phyloP scores from a whole-genome alignment of 1,140 invertebrate species.

The Phocides pigmalion region DNA sequence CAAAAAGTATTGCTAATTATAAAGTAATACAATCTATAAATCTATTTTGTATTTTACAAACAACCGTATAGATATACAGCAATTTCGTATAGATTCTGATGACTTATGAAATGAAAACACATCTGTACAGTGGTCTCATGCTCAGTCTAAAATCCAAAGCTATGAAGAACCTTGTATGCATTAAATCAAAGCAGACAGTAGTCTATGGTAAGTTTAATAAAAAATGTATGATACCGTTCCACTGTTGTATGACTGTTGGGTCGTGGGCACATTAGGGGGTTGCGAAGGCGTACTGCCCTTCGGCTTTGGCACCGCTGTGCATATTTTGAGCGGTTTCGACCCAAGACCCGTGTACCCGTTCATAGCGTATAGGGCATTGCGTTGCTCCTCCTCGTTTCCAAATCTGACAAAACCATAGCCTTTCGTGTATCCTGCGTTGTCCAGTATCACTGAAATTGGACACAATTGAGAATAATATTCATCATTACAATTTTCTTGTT shows the following conservation, averaged over 20 bases:
- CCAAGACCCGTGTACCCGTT: conserved; percentile 93
- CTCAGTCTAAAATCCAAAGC: conserved; percentile 4
- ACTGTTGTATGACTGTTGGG: conserved; percentile 55
- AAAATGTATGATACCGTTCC: conserved; percentile 58
- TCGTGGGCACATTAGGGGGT: conserved; percentile 59
- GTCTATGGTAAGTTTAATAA: not conserved
- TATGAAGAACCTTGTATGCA: not conserved
- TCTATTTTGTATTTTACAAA: conserved; percentile 17
- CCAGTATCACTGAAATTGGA: conserved; percentile 90
- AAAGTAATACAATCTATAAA: not conserved
- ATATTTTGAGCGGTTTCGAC: conserved; percentile 94
- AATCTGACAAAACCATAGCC: conserved; percentile 99
- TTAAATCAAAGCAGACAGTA: conserved; percentile 12
- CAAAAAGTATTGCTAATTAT: not conserved
- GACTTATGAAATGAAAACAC: not conserved
- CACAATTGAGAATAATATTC: not conserved
- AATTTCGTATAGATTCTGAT: conserved; percentile 25
- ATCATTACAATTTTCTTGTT: no score
- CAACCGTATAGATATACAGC: conserved; percentile 18
- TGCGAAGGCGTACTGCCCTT: conserved; percentile 78
- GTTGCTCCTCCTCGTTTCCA: conserved; percentile 96
- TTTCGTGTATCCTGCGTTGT: conserved; percentile 94
- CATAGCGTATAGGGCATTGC: conserved; percentile 95
- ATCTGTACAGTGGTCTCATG: conserved; percentile 4
- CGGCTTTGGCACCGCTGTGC: conserved; percentile 94